Conservation (phyloP, 1,140 invertebrate species). For the Cataglyphis hispanica region DNA sequence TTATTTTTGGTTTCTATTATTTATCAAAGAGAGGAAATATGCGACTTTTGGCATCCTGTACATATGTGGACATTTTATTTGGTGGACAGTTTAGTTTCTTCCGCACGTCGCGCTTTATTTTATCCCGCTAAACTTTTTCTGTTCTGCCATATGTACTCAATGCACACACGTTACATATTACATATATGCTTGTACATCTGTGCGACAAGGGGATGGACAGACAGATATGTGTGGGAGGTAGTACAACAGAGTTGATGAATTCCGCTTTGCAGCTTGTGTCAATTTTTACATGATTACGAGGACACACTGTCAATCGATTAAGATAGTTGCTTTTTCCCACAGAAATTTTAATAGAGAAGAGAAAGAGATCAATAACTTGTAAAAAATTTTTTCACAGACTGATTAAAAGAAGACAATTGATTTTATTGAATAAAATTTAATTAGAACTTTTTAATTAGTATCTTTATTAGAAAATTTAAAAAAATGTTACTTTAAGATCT, state of each 20-base stretch:
- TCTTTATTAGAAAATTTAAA: background rate
- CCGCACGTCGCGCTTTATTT: constrained; percentile 1
- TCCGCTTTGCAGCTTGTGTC: background rate
- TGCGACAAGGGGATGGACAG: background rate
- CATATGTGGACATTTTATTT: background rate
- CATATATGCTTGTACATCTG: constrained; percentile 27
- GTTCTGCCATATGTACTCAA: background rate
- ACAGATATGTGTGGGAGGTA: constrained; percentile 7
- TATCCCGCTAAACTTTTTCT: constrained; percentile 41
- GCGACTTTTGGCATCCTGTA: background rate
- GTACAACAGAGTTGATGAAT: constrained; percentile 41
- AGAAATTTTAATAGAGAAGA: background rate
- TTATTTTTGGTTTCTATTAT: background rate
- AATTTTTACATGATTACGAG: constrained; percentile 33
- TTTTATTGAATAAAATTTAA: background rate
- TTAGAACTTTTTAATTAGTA: constrained; percentile 5
- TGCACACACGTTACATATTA: background rate
- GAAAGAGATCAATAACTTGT: background rate
- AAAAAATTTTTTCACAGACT: background rate
- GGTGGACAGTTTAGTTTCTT: constrained; percentile 9
- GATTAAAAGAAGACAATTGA: background rate
- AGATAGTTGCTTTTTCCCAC: background rate
- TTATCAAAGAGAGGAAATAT: background rate
- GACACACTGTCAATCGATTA: background rate
- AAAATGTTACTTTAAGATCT: background rate